Conservation (phyloP, 2,888 invertebrate genomes). For the Mantis religiosa region DNA sequence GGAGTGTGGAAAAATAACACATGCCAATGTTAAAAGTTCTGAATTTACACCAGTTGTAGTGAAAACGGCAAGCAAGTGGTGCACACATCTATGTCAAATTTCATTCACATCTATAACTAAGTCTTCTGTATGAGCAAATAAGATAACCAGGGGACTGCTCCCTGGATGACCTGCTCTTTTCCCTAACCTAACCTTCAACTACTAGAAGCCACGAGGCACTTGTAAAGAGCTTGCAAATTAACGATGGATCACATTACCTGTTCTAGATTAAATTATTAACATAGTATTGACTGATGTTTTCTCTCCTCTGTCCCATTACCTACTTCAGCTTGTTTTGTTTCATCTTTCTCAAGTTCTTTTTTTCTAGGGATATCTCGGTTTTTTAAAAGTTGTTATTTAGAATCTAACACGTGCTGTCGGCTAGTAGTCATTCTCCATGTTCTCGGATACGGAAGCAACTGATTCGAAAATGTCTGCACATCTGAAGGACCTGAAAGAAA, state of each 20-base stretch:
- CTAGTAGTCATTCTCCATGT: conserved; percentile 52
- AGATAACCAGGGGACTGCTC: not conserved
- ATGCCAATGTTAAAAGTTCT: not conserved
- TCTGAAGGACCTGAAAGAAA: conserved; percentile 79
- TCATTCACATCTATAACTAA: no score
- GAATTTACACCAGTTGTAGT: not conserved
- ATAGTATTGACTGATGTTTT: not conserved
- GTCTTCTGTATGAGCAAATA: not conserved
- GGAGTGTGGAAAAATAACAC: not conserved
- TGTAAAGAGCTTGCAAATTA: not conserved
- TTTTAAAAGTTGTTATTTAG: not conserved
- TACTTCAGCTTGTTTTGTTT: not conserved
- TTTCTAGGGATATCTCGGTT: conserved; percentile 13
- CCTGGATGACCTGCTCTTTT: not conserved
- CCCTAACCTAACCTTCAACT: not conserved
- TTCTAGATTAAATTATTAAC: not conserved
- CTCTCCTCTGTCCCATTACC: not conserved
- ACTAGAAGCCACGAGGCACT: not conserved
- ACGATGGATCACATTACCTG: not conserved
- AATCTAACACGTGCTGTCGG: conserved; percentile 49
- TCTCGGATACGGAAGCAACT: conserved; percentile 69
- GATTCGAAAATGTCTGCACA: conserved; percentile 91
- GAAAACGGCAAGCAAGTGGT: not conserved
- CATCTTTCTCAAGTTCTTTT: conserved; percentile 4
- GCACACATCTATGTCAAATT: no score